Percentiles rank a stretch among this genome's conserved stretches.
These are phyloP conservation scores for Rhabdomys dilectus DNA, from an alignment of 2,113 vertebrate species.

Conservation along the genomic window DNA sequence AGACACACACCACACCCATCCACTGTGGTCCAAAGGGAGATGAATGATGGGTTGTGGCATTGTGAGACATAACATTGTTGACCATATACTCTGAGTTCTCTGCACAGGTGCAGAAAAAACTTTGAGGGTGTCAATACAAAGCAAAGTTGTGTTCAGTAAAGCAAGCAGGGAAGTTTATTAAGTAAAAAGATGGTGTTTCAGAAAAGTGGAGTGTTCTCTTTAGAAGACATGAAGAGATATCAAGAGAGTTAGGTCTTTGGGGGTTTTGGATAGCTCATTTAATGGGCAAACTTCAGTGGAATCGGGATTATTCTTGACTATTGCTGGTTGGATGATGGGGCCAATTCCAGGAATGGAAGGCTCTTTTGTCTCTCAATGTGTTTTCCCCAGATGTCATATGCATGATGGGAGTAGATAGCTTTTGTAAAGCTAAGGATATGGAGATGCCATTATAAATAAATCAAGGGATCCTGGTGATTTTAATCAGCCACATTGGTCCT, in stretches of 20 bases:
- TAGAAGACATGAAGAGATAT: not conserved
- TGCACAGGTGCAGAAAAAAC: not conserved
- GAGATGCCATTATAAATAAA: not conserved
- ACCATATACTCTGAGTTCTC: not conserved
- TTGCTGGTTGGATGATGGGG: not conserved
- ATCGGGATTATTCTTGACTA: not conserved
- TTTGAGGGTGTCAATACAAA: not conserved
- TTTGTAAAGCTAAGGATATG: not conserved
- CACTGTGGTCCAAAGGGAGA: not conserved
- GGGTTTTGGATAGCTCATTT: not conserved
- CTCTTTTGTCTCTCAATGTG: not conserved
- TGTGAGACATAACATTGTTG: not conserved
- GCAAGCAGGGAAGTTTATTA: not conserved
- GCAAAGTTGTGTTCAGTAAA: not conserved
- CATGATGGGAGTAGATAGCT: not conserved
- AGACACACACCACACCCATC: not conserved
- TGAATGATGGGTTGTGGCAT: not conserved
- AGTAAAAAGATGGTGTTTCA: not conserved
- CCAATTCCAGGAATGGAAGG: not conserved
- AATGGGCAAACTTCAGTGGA: not conserved
- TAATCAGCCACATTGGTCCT: not conserved
- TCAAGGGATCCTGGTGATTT: not conserved
- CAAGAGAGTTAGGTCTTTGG: not conserved
- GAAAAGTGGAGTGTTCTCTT: no score
- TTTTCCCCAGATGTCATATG: not conserved